phyloP scores from a whole-genome alignment of 2,113 vertebrate species.

The Anseranas semipalmata region DNA sequence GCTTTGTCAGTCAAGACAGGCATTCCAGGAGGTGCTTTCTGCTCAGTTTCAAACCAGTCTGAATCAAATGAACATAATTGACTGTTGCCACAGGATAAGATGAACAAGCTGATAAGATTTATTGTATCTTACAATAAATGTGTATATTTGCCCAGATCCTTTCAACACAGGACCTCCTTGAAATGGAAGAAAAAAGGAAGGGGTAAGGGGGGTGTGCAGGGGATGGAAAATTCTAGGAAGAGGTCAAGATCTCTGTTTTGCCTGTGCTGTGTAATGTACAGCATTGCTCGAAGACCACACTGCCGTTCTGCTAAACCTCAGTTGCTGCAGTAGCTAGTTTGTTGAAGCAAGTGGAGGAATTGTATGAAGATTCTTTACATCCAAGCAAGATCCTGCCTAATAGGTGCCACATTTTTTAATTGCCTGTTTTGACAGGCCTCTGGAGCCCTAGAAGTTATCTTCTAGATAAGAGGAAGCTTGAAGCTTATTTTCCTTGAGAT shows the following conservation, averaged over 20 bases:
- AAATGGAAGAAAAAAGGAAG: constrained; percentile 28
- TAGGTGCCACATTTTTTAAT: not conserved
- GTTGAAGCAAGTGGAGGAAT: not conserved
- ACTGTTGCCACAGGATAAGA: constrained; percentile 41
- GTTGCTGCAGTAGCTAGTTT: not conserved
- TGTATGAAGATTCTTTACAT: fast-evolving
- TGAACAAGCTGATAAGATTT: constrained; percentile 62
- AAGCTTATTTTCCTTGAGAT: constrained; percentile 51
- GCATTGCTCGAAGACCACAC: not conserved
- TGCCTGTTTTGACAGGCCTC: not conserved
- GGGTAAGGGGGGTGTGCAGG: not conserved
- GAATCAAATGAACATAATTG: constrained; percentile 19
- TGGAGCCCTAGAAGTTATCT: constrained; percentile 11
- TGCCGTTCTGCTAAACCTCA: not conserved
- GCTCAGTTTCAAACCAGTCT: constrained; percentile 38
- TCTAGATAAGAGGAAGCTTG: constrained; percentile 21
- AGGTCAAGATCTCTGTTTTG: not conserved
- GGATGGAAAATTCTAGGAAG: constrained; percentile 9
- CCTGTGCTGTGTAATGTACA: not conserved
- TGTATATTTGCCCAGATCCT: not conserved
- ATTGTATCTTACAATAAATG: constrained; percentile 35
- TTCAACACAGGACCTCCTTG: not conserved
- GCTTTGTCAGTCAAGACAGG: constrained; percentile 41
- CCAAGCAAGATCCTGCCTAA: not conserved
- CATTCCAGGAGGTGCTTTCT: constrained; percentile 26